phyloP scores from a whole-genome alignment of 2,888 invertebrate species.

The Xanthorhoe designata region DNA sequence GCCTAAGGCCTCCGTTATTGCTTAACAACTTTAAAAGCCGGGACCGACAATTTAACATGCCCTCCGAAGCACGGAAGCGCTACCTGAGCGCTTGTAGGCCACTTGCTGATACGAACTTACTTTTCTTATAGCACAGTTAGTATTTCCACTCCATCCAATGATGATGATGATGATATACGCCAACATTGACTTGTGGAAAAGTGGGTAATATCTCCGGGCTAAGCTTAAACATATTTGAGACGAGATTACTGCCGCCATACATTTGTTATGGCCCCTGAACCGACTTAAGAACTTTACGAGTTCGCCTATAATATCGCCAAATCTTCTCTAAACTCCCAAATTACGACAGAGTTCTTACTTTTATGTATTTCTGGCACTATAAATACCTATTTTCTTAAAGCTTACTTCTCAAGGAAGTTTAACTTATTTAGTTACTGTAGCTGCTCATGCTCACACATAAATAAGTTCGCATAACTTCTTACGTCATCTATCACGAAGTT shows the following conservation, averaged over 20 bases:
- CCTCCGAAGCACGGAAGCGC: too few species aligned
- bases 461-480: conserved; percentile 50
- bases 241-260: conserved; percentile 22
- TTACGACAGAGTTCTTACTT: conserved; percentile 28
- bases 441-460: conserved; percentile 39
- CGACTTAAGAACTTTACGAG: conserved; percentile 28
- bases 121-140: too few species aligned
- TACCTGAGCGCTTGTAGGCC: too few species aligned
- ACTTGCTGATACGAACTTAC: too few species aligned
- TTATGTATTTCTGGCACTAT: conserved; percentile 24
- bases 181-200: not conserved
- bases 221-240: conserved; percentile 9
- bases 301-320: conserved; percentile 20
- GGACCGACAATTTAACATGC: too few species aligned
- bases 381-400: conserved; percentile 32
- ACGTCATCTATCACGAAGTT: conserved; percentile 56
- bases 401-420: conserved; percentile 39
- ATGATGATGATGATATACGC: not conserved
- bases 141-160: too few species aligned
- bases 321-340: conserved; percentile 24
- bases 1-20: too few species aligned
- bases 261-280: conserved; percentile 24
- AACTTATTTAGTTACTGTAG: conserved; percentile 40
- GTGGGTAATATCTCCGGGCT: conserved; percentile 1
- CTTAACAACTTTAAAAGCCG: too few species aligned